Evolutionary conservation across 2,797 vertebrate genomes (phyloP).

Genomic region (Sphenodon punctatus): DNA sequence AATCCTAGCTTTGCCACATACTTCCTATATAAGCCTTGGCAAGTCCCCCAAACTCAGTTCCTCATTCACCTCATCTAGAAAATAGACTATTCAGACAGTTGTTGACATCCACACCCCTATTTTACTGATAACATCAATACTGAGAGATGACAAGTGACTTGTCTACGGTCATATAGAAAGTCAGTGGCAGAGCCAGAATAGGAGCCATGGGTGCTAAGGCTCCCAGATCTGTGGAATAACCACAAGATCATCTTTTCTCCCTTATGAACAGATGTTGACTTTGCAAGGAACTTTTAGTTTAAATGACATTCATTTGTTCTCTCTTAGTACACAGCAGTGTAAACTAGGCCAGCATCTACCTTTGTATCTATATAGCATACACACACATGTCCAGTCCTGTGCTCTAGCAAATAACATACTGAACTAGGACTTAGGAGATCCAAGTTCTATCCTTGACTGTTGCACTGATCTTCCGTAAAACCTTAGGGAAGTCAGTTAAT

Average conservation of each 20-base stretch:
- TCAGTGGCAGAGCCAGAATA: too few relatives aligned
- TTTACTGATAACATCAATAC: too few relatives aligned
- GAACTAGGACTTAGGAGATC: background rate
- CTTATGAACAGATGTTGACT: background rate
- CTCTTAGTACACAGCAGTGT: background rate
- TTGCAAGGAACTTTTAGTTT: background rate
- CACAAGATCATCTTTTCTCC: too few relatives aligned
- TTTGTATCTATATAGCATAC: background rate
- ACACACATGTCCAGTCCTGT: rapidly evolving
- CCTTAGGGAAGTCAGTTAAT: background rate
- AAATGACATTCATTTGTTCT: background rate
- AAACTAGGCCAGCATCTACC: background rate
- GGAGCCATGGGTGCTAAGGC: too few relatives aligned
- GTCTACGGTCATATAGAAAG: too few relatives aligned
- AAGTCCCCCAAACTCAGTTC: rapidly evolving
- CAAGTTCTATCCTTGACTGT: background rate
- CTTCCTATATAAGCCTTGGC: background rate
- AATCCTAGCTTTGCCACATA: background rate
- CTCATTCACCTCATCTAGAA: background rate
- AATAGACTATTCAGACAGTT: background rate
- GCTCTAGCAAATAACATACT: background rate
- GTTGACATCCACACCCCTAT: too few relatives aligned
- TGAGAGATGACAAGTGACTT: too few relatives aligned
- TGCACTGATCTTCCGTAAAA: too few relatives aligned
- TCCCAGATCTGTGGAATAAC: too few relatives aligned